Evolutionary conservation across 2,888 invertebrate genomes (phyloP).

Genomic region (Cremastinae sp.): DNA sequence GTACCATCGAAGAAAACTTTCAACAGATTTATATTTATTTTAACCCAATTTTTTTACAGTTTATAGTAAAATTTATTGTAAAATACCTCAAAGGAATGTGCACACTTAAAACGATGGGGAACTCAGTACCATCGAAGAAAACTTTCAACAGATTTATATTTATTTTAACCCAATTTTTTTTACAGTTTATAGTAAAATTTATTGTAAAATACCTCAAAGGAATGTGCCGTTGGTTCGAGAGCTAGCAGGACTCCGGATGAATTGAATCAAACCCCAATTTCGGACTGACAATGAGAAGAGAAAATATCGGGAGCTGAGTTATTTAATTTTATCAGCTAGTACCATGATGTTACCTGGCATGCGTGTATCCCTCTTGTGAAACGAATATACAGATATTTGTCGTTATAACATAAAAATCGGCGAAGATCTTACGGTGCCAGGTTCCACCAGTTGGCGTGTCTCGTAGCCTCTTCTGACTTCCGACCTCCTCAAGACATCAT

Average conservation of each 20-base stretch:
- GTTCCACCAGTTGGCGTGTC: slow-evolving; percentile 70
- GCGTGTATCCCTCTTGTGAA: slow-evolving; percentile 48
- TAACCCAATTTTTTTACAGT: too few relatives aligned
- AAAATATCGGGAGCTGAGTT: slow-evolving; percentile 9
- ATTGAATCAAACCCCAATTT: slow-evolving; percentile 28
- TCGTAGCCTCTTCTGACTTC: slow-evolving; percentile 64
- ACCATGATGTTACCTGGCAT: slow-evolving; percentile 55
- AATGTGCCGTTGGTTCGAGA: background rate
- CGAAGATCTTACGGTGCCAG: slow-evolving; percentile 69
- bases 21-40: too few relatives aligned
- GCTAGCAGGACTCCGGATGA: slow-evolving; percentile 16
- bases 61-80: too few relatives aligned
- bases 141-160: too few relatives aligned
- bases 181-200: too few relatives aligned
- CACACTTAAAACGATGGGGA: too few relatives aligned
- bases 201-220: slow-evolving; percentile 10
- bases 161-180: too few relatives aligned
- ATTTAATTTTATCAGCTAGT: slow-evolving; percentile 32
- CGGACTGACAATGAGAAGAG: slow-evolving; percentile 12
- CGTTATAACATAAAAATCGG: slow-evolving; percentile 49
- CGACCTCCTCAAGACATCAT: slow-evolving; percentile 67
- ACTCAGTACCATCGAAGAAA: too few relatives aligned
- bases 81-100: too few relatives aligned
- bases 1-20: too few relatives aligned
- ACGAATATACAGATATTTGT: slow-evolving; percentile 51